Evolutionary conservation across 2,797 vertebrate species (phyloP), one percentile per base, ranked within the genome.

Genomic region (Pseudochirops cupreus): DNA sequence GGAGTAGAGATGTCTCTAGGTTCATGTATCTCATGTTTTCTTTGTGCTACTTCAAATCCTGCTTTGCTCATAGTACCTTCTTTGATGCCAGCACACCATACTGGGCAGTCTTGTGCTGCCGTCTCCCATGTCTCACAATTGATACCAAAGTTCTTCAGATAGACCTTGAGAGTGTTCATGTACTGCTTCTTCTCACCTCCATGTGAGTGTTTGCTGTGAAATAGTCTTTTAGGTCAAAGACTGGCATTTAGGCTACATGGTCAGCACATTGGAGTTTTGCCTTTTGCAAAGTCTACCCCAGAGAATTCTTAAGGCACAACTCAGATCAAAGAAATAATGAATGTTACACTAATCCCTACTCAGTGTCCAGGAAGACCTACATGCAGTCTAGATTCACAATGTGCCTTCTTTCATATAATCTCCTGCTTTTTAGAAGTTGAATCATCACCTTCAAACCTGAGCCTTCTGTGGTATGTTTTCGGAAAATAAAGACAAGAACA

Each of bases 321-420:
- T 62, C 16, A 94, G 91, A 62, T 91, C 50, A 96, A 95, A 94
- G 52, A 55, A 92, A 91, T 56, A 96, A n/a, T 6, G 0, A 33
- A 82, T 10, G 46, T 39, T 33, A 28, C 18, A 14, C 92, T 93
- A 96, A 96, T 62, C 90, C 18, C 56, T 93, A 33, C 56, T 97
- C 95, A 96, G 90, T 91, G 57, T 13, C 14, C 46, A 91, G 56
- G 92, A 91, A 16, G 50, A 29, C 93, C 46, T 3, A 33, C 4
- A 54, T 58, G 55, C 9, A 90, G 53, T 56, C 46, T 91, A 24
- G n/a, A 93, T 96, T 94, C 96, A 96, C 67, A 11, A 21, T 46
- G 3, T 96, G 29, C 93, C 26, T 92, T 94, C 92, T 92, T 91
- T 90, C 92, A 56, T 87, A 14, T 93, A 92, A 95, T 91, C 31